Percentiles rank a stretch among this genome's conserved stretches.
These are phyloP conservation scores for Rafetus swinhoei DNA, from an alignment of 2,113 vertebrate species.

Conservation along the genomic window DNA sequence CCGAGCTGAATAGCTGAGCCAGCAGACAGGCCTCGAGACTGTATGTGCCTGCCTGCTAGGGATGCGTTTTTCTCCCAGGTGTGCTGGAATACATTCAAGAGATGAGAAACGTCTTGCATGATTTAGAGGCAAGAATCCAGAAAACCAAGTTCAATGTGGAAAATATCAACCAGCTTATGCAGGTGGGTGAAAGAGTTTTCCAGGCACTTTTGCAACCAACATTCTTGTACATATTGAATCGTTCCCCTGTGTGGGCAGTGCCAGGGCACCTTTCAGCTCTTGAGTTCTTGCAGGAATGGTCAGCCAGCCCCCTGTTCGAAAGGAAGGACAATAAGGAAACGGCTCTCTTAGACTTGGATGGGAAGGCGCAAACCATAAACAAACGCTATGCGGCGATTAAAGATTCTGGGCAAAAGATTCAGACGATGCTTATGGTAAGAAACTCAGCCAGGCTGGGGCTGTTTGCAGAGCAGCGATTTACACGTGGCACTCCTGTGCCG, in stretches of 20 bases:
- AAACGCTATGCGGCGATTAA: slow-evolving; percentile 58
- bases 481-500: fast-evolving
- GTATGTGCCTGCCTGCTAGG: fast-evolving
- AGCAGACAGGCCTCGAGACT: neutral
- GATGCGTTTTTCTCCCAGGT: neutral
- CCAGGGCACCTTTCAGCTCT: fast-evolving
- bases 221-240: neutral
- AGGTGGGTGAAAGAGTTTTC: slow-evolving; percentile 50
- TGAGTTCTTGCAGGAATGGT: slow-evolving; percentile 70
- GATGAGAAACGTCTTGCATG: slow-evolving; percentile 63
- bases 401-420: slow-evolving; percentile 60
- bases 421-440: slow-evolving; percentile 73
- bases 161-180: slow-evolving; percentile 70
- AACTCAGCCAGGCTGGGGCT: fast-evolving
- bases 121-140: slow-evolving; percentile 77
- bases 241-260: neutral
- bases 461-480: fast-evolving
- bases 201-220: fast-evolving
- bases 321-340: slow-evolving; percentile 79
- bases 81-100: slow-evolving; percentile 76
- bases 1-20: too few relatives aligned
- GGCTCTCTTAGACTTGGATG: slow-evolving; percentile 73
- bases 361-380: slow-evolving; percentile 40
- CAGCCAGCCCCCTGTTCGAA: slow-evolving; percentile 74
- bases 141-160: slow-evolving; percentile 77